These are phyloP conservation scores for Tiliacea aurago DNA, from an alignment of 2,888 invertebrate genomes.

Conservation along the genomic window DNA sequence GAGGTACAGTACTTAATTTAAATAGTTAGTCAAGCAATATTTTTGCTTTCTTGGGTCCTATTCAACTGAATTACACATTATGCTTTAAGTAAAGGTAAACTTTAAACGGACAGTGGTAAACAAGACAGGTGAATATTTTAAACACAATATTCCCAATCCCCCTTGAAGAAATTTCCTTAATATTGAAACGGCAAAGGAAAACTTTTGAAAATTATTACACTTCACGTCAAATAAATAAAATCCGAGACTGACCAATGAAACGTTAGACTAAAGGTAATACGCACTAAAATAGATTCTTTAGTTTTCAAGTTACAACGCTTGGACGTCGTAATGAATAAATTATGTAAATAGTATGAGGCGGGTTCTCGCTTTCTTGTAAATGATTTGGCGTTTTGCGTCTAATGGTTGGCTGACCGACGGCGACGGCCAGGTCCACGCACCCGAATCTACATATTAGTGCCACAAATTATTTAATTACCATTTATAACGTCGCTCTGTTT, in stretches of 20 bases:
- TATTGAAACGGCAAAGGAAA: neutral
- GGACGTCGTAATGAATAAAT: constrained; percentile 82
- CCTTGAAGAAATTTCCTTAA: neutral
- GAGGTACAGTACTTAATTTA: too few species aligned
- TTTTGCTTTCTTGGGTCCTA: neutral
- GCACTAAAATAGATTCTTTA: constrained; percentile 19
- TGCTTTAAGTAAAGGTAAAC: neutral
- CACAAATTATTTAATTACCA: constrained; percentile 87
- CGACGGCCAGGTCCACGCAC: constrained; percentile 75
- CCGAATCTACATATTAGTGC: constrained; percentile 79
- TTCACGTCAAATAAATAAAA: constrained; percentile 20
- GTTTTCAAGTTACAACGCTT: constrained; percentile 72
- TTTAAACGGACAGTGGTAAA: neutral
- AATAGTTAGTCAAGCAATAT: neutral
- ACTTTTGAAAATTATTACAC: neutral
- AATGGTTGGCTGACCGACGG: constrained; percentile 75
- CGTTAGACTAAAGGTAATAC: neutral
- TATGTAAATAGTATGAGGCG: constrained; percentile 88
- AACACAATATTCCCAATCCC: constrained; percentile 1
- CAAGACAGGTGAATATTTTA: neutral
- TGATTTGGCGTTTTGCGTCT: constrained; percentile 87
- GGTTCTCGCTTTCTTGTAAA: constrained; percentile 89
- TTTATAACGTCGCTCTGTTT: constrained; percentile 72
- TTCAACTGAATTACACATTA: neutral
- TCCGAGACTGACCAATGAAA: neutral